These are phyloP conservation scores for Apogon hyalosoma DNA, from an alignment of 2,797 vertebrate genomes.

Conservation along the genomic window DNA sequence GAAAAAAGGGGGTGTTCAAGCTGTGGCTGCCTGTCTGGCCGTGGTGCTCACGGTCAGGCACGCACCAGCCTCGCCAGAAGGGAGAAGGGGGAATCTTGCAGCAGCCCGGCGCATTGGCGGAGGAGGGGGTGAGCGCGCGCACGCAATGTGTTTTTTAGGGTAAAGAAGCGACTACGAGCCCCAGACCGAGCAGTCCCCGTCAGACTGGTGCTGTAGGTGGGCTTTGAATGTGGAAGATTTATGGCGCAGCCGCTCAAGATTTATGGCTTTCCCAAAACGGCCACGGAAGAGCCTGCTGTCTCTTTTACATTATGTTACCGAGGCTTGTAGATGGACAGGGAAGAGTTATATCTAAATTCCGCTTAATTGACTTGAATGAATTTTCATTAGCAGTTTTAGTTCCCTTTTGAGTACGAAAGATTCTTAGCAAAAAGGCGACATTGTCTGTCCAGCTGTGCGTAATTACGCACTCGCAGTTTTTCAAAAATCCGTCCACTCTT, in stretches of 20 bases:
- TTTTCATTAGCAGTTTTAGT: neutral
- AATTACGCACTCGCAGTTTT: constrained; percentile 48
- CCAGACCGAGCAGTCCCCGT: constrained; percentile 55
- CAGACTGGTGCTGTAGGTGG: constrained; percentile 43
- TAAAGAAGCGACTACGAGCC: constrained; percentile 54
- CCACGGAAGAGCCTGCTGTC: constrained; percentile 23
- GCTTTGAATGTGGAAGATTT: constrained; percentile 51
- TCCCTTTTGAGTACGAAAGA: constrained; percentile 4
- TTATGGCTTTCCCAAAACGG: constrained; percentile 42
- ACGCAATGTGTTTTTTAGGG: constrained; percentile 55
- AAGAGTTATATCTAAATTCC: neutral
- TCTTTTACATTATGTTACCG: constrained; percentile 7
- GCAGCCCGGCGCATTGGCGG: constrained; percentile 25
- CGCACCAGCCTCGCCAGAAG: constrained; percentile 19
- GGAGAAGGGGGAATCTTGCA: constrained; percentile 30
- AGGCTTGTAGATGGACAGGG: constrained; percentile 1
- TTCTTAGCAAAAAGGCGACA: constrained; percentile 1
- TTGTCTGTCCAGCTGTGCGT: constrained; percentile 5
- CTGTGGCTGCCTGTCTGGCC: neutral
- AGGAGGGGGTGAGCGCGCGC: constrained; percentile 50
- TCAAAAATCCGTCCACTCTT: constrained; percentile 32
- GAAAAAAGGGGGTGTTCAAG: constrained; percentile 14
- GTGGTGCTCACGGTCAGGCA: constrained; percentile 21
- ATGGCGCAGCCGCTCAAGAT: constrained; percentile 54
- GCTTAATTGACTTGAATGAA: neutral